phyloP scores from a whole-genome alignment of 2,888 invertebrate genomes.

The Thera britannica region DNA sequence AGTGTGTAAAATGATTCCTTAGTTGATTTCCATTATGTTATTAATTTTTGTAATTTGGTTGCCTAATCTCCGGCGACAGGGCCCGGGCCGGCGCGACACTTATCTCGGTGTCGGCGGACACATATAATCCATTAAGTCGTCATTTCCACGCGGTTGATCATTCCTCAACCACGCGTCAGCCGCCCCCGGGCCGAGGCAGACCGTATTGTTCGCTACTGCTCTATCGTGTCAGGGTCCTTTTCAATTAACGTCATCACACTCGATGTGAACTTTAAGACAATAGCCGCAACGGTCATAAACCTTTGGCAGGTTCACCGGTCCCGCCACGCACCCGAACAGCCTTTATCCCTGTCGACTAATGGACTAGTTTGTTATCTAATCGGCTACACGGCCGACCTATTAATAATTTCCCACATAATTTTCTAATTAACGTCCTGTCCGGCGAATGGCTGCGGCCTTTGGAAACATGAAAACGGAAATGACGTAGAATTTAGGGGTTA shows the following conservation, averaged over 20 bases:
- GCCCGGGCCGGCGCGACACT: conserved; percentile 77
- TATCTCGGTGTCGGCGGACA: conserved; percentile 82
- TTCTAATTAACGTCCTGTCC: conserved; percentile 81
- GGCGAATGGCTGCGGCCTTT: conserved; percentile 58
- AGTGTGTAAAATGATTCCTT: conserved; percentile 68
- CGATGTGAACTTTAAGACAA: conserved; percentile 68
- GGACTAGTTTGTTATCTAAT: conserved; percentile 84
- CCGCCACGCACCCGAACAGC: conserved; percentile 42
- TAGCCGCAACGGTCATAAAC: conserved; percentile 51
- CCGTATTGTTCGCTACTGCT: conserved; percentile 81
- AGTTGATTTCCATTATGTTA: conserved; percentile 78
- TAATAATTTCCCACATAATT: conserved; percentile 83
- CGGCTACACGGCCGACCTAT: conserved; percentile 79
- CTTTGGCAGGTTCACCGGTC: conserved; percentile 38
- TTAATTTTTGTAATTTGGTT: conserved; percentile 80
- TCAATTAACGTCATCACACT: conserved; percentile 51
- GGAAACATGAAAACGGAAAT: conserved; percentile 71
- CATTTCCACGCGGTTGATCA: conserved; percentile 83
- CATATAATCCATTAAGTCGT: conserved; percentile 85
- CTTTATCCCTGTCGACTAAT: conserved; percentile 76
- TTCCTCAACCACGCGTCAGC: conserved; percentile 82
- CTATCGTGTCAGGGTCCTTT: conserved; percentile 72
- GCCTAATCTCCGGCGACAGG: conserved; percentile 79
- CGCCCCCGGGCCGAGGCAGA: conserved; percentile 70
- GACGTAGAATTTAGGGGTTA: conserved; percentile 62